phyloP scores from a whole-genome alignment of 2,888 invertebrate genomes.

The Rotaria magnacalcarata region DNA sequence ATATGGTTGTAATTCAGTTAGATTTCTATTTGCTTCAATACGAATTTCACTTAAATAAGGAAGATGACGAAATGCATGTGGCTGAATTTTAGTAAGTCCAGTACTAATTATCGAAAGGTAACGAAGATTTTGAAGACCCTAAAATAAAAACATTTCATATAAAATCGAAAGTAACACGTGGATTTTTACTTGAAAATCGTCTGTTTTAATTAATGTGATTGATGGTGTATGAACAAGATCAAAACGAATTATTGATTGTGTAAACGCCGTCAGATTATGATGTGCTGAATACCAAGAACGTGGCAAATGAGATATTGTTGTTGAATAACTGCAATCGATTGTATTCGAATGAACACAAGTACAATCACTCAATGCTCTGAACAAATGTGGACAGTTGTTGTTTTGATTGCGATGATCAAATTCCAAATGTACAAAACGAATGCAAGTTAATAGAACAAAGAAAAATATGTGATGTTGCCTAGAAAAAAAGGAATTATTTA shows the following conservation, averaged over 20 bases:
- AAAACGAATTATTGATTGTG: background rate
- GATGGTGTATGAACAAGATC: background rate
- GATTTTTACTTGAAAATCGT: background rate
- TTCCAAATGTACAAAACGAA: background rate
- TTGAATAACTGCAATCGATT: conserved; percentile 27
- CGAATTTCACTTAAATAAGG: background rate
- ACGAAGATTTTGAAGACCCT: conserved; percentile 1
- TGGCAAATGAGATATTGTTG: background rate
- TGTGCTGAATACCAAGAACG: background rate
- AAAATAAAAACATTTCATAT: background rate
- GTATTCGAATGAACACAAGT: background rate
- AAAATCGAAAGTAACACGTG: background rate
- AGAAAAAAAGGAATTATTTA: background rate
- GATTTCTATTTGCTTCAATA: background rate
- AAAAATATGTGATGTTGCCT: background rate
- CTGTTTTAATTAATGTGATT: background rate
- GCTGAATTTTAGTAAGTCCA: background rate
- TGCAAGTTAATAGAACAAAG: background rate
- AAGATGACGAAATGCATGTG: conserved; percentile 21
- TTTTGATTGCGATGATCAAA: background rate
- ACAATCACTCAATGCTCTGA: conserved; percentile 1
- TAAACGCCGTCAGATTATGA: background rate
- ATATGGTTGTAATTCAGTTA: background rate
- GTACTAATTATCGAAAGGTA: background rate
- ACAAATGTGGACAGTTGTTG: conserved; percentile 19